Conservation (phyloP, 2,888 invertebrate species). For the Ophioninae sp. region DNA sequence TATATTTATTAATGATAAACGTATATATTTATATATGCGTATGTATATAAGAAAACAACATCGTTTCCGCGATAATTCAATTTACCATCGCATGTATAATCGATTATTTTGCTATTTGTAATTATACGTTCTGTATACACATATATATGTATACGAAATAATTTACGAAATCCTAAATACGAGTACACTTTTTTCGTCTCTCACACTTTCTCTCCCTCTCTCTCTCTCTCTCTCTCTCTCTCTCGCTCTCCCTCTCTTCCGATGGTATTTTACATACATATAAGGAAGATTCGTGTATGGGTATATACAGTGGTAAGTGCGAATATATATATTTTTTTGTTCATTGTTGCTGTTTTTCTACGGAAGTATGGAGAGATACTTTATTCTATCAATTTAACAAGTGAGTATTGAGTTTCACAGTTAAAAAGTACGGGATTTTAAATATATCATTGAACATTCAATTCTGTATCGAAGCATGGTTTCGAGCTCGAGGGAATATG, state of each 20-base stretch:
- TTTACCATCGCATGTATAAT: conserved; percentile 58
- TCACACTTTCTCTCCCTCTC: not conserved
- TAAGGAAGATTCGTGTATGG: conserved; percentile 64
- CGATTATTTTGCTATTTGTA: conserved; percentile 55
- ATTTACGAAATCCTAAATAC: conserved; percentile 59
- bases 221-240: not conserved
- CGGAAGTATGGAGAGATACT: conserved; percentile 52
- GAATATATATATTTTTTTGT: conserved; percentile 18
- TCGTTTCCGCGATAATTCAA: conserved; percentile 42
- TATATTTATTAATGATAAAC: conserved; percentile 1
- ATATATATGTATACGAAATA: conserved; percentile 61
- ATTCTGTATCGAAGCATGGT: conserved; percentile 29
- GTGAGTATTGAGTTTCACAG: conserved; percentile 56
- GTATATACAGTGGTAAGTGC: conserved; percentile 63
- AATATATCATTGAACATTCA: conserved; percentile 54
- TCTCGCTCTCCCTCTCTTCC: conserved; percentile 4
- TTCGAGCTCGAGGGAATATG: conserved; percentile 18
- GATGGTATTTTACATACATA: conserved; percentile 72
- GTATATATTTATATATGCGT: conserved; percentile 25
- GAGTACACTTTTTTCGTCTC: conserved; percentile 16
- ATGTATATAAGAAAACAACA: conserved; percentile 44
- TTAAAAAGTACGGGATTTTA: conserved; percentile 59
- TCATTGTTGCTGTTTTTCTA: conserved; percentile 30
- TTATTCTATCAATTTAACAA: conserved; percentile 39
- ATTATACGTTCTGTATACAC: conserved; percentile 46